phyloP scores from a whole-genome alignment of 2,797 vertebrate species.

The Rhinichthys osculus region DNA sequence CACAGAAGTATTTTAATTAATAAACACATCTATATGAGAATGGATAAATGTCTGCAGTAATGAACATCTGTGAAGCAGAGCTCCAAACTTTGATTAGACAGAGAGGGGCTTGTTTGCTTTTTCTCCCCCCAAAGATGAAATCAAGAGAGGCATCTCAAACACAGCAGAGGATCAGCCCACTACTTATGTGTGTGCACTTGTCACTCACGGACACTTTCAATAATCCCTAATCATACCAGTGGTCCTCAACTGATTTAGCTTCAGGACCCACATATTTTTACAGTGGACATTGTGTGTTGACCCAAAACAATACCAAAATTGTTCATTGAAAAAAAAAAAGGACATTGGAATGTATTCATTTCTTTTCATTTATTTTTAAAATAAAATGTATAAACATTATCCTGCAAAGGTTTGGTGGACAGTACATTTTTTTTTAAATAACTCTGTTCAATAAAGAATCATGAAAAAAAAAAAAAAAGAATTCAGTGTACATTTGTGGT shows the following conservation, averaged over 20 bases:
- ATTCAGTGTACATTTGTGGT: not conserved
- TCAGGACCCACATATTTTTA: not conserved
- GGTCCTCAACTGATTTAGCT: not conserved
- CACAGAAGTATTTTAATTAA: constrained; percentile 38
- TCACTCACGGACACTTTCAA: not conserved
- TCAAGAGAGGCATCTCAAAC: not conserved
- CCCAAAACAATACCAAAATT: not conserved
- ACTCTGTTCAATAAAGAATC: not conserved
- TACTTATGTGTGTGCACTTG: not conserved
- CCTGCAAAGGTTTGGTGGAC: not conserved
- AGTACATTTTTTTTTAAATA: too few species aligned
- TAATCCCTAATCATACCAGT: not conserved
- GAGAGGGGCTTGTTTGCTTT: not conserved
- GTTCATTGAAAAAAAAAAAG: not conserved
- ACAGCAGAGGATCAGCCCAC: not conserved
- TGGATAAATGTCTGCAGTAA: constrained; percentile 33
- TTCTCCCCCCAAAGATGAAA: not conserved
- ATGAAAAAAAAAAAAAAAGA: not conserved
- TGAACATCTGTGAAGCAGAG: constrained; percentile 33
- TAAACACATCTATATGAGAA: constrained; percentile 15
- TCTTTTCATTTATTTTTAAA: not conserved
- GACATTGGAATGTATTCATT: not conserved
- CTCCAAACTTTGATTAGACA: constrained; percentile 16
- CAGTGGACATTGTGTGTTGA: not conserved
- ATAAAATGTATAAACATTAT: not conserved